Evolutionary conservation across 2,113 vertebrate species (phyloP), one percentile per base, ranked within the genome.

Genomic region (Coptodon bakossiorum): DNA sequence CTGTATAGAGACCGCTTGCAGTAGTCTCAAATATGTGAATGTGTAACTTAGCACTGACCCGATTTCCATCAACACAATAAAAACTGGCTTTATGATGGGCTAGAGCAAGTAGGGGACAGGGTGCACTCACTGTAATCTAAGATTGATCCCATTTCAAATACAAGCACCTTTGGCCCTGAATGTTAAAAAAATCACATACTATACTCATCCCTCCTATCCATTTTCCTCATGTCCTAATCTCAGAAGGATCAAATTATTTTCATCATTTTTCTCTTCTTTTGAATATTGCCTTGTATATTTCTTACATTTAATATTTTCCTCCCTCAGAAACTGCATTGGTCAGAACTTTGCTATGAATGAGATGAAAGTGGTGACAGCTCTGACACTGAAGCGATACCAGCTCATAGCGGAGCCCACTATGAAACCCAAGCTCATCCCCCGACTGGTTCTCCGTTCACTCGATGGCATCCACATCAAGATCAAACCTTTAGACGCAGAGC

Each of bases 271-370:
- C 16, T 27, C 0, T 7, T 81, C 2, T 79, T 73, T 45, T 0
- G 27, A 5, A 45, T 45, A 45, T 45, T 6, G 0, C 0, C 19
- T 57, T 10, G 19, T 40, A 0, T 24, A 22, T 81, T 68, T 13
- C n/a, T 52, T 40, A 48, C 17, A 43, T 31, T 24, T 9, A 9
- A 19, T 86, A 22, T 76, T 56, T 48, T 50, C 0, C 14, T 45
- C 6, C 12, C 5, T n/a, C 61, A 99, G 98, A 94, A 98, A 98
- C 95, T 99, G 98, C 96, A 98, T 99, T 0, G 98, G 98, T 80
- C 97, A 99, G 94, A 97, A 92, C 86, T 98, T 99, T 84, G 97
- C 98, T 86, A 97, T 99, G 97, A 96, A 96, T 0, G 97, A 98
- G 95, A 87, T 99, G 89, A 99, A 99, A 88, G 96, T 98, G 56